These are phyloP conservation scores for Nymphalis polychloros DNA, from an alignment of 2,888 invertebrate genomes.

Conservation along the genomic window DNA sequence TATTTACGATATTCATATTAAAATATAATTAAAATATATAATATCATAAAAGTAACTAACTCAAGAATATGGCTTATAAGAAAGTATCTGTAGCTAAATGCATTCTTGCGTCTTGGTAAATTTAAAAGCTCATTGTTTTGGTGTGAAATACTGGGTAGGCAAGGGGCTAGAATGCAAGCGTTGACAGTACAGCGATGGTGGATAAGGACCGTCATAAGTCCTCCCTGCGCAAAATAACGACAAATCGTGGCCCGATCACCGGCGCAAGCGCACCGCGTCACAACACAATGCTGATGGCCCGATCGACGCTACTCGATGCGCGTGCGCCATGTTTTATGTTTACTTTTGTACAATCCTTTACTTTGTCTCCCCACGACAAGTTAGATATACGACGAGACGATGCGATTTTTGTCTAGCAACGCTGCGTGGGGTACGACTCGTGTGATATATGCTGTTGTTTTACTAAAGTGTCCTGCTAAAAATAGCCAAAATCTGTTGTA, in stretches of 20 bases:
- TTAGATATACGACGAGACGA: constrained; percentile 70
- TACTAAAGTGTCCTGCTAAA: constrained; percentile 17
- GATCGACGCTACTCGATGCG: constrained; percentile 67
- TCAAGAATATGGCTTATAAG: constrained; percentile 20
- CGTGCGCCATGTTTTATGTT: constrained; percentile 70
- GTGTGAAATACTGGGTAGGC: constrained; percentile 70
- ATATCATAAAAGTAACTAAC: constrained; percentile 6
- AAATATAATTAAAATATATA: constrained; percentile 1
- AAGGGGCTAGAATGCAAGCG: constrained; percentile 52
- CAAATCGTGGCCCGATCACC: constrained; percentile 71
- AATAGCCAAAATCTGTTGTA: constrained; percentile 5
- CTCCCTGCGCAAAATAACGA: constrained; percentile 69
- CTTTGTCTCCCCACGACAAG: constrained; percentile 69
- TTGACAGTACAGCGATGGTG: constrained; percentile 66
- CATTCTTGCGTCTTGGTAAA: constrained; percentile 59
- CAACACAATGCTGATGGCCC: constrained; percentile 54
- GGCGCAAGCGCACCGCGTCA: constrained; percentile 36
- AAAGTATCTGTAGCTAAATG: constrained; percentile 26
- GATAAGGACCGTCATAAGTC: constrained; percentile 77
- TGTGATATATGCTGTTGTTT: constrained; percentile 51
- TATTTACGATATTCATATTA: too few species aligned
- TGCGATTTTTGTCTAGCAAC: constrained; percentile 77
- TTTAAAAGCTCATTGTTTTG: constrained; percentile 77
- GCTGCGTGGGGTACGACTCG: constrained; percentile 67
- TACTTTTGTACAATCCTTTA: constrained; percentile 72